Percentiles rank a stretch among this genome's conserved stretches.
phyloP scores from a whole-genome alignment of 2,113 vertebrate species.

The Epinephelus cyanopodus region DNA sequence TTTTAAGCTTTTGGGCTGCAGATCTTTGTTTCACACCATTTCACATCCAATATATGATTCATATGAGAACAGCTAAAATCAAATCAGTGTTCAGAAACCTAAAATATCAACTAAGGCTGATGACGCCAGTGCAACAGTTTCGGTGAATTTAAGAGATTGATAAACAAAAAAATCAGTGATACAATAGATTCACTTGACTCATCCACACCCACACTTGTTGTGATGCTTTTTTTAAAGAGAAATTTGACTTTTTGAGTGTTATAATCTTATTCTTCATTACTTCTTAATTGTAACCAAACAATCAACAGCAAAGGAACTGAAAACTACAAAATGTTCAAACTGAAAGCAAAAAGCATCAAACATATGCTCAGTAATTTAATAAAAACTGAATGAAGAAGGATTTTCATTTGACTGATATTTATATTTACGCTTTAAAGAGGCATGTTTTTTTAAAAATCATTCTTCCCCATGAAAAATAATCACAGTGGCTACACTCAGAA shows the following conservation, averaged over 20 bases:
- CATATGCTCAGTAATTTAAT: neutral
- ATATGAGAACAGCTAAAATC: neutral
- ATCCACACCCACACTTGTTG: neutral
- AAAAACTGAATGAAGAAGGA: neutral
- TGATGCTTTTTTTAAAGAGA: constrained; percentile 4
- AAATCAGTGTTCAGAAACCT: neutral
- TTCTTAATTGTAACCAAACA: neutral
- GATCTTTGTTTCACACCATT: neutral
- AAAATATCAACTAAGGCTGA: neutral
- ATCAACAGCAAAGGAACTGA: neutral
- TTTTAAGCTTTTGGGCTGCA: neutral
- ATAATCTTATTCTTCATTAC: neutral
- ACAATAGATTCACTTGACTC: neutral
- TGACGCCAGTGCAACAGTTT: neutral
- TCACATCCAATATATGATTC: neutral
- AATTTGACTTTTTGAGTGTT: neutral
- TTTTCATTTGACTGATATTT: neutral
- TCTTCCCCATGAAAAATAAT: neutral
- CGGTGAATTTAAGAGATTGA: neutral
- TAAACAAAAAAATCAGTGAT: neutral
- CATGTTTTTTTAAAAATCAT: neutral
- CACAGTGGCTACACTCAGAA: neutral
- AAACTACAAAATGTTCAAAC: neutral
- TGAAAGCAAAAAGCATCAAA: neutral
- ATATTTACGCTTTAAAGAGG: neutral